These are phyloP conservation scores for Pitta sordida DNA, from an alignment of 2,113 vertebrate genomes.

Conservation along the genomic window DNA sequence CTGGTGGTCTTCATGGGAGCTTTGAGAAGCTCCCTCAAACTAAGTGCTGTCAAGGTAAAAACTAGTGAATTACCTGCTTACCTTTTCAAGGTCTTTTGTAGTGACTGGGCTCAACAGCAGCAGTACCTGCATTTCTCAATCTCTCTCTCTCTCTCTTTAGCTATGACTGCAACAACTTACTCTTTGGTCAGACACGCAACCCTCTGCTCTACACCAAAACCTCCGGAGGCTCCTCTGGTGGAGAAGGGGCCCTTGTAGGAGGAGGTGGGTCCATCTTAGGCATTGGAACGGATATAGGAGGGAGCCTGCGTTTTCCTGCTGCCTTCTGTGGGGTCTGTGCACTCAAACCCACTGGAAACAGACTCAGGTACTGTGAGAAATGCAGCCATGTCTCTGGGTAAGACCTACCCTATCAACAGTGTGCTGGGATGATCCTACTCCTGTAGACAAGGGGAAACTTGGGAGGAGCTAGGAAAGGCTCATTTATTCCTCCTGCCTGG, in stretches of 20 bases:
- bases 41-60: not conserved
- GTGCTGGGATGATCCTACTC: not conserved
- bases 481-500: not conserved
- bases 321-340: slow-evolving; percentile 78
- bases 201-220: slow-evolving; percentile 65
- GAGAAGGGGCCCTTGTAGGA: slow-evolving; percentile 74
- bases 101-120: not conserved
- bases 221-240: slow-evolving; percentile 75
- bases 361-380: slow-evolving; percentile 69
- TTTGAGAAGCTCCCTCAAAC: not conserved
- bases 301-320: slow-evolving; percentile 76
- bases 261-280: slow-evolving; percentile 75
- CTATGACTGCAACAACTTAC: slow-evolving; percentile 74
- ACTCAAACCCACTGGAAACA: slow-evolving; percentile 71
- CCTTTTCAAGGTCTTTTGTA: not conserved
- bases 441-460: not conserved
- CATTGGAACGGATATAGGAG: slow-evolving; percentile 73
- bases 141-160: slow-evolving; percentile 20
- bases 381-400: not conserved
- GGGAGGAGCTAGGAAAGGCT: not conserved
- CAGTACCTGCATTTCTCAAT: not conserved
- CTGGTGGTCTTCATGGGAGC: not conserved
- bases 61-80: not conserved
- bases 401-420: not conserved
- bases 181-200: slow-evolving; percentile 71